Percentiles rank a stretch among this genome's conserved stretches.
phyloP scores from a whole-genome alignment of 2,797 vertebrate genomes.

The Tinamus major region DNA sequence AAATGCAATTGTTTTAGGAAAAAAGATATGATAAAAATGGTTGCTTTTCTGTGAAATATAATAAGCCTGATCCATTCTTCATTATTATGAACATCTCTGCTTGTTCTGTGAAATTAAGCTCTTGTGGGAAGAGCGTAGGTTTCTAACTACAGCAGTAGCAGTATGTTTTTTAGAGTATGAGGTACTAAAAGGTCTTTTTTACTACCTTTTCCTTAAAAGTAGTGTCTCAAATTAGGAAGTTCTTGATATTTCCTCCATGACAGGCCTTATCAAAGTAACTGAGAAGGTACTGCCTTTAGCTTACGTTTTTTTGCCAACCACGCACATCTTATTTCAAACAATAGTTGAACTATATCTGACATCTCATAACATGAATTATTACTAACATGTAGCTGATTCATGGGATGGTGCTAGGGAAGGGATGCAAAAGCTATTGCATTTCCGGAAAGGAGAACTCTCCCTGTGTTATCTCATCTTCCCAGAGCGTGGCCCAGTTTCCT shows the following conservation, averaged over 20 bases:
- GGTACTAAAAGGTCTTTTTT: neutral
- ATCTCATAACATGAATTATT: neutral
- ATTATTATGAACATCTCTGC: neutral
- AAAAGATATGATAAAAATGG: neutral
- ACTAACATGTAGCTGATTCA: neutral
- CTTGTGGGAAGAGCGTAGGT: neutral
- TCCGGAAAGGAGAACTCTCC: slow-evolving; percentile 46
- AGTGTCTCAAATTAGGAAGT: neutral
- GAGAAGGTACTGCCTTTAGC: neutral
- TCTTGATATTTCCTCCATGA: neutral
- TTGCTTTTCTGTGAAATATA: neutral
- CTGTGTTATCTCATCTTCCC: slow-evolving; percentile 68
- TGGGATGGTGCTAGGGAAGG: neutral
- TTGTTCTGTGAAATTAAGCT: neutral
- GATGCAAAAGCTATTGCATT: slow-evolving; percentile 12
- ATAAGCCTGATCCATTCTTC: neutral
- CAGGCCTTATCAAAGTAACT: neutral
- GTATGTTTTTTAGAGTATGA: neutral
- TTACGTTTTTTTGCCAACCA: neutral
- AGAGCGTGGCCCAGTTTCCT: slow-evolving; percentile 57
- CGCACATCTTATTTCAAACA: neutral
- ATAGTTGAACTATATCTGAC: neutral
- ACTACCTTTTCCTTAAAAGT: neutral
- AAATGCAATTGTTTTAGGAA: neutral
- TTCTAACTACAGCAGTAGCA: neutral